phyloP scores from a whole-genome alignment of 30 jellyfish, hydroid and myxozoan species.

The Chrysaora quinquecirrha region DNA sequence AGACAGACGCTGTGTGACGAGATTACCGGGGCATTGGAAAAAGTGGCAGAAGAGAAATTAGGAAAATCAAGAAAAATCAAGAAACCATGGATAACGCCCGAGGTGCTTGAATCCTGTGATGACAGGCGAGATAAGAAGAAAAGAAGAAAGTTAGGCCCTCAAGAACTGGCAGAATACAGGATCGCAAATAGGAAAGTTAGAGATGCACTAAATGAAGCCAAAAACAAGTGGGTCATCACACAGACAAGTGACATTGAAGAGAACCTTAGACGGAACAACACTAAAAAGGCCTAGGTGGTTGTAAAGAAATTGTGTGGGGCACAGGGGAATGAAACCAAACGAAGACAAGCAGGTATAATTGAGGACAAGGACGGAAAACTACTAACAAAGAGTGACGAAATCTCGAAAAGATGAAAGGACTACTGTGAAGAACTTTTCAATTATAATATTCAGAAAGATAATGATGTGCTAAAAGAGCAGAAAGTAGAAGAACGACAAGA shows the following conservation, averaged over 20 bases:
- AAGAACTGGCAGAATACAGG: slow-evolving; percentile 17
- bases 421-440: background rate
- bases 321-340: background rate
- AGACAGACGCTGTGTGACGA: slow-evolving; percentile 11
- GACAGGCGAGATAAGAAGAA: background rate
- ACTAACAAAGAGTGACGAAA: background rate
- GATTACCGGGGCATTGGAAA: background rate
- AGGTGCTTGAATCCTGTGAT: background rate
- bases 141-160: slow-evolving; percentile 4
- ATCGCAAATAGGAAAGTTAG: background rate
- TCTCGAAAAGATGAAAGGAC: background rate
- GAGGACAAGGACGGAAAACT: background rate
- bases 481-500: slow-evolving; percentile 11
- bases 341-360: background rate
- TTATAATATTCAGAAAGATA: slow-evolving; percentile 13
- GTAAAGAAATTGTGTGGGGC: slow-evolving; percentile 6
- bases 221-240: background rate
- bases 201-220: slow-evolving; percentile 1
- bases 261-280: slow-evolving; percentile 2
- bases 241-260: background rate
- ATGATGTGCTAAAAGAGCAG: slow-evolving; percentile 30
- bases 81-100: slow-evolving; percentile 20
- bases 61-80: background rate
- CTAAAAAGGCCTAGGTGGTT: background rate
- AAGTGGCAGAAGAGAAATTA: background rate